Evolutionary conservation across 92 coral and sea anemone species (phyloP).

Genomic region (Heteractis magnifica): DNA sequence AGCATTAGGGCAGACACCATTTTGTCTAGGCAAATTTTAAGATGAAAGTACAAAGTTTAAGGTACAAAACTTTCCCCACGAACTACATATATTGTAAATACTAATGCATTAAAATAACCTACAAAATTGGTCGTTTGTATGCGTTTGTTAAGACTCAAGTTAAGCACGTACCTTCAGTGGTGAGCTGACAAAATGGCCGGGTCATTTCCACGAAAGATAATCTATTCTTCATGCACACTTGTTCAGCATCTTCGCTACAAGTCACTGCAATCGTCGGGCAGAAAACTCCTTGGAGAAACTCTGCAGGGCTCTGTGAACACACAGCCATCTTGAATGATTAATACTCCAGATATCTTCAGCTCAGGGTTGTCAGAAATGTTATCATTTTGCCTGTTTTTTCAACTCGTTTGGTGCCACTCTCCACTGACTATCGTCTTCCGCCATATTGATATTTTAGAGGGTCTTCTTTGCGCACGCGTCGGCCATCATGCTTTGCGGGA

Average conservation of each 20-base stretch:
- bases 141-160: neutral
- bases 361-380: constrained; percentile 2
- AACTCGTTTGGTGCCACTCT: constrained; percentile 29
- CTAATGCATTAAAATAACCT: neutral
- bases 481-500: constrained; percentile 36
- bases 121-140: neutral
- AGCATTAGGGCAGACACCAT: neutral
- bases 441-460: constrained; percentile 79
- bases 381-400: constrained; percentile 3
- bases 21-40: neutral
- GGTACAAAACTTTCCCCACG: neutral
- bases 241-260: constrained; percentile 97
- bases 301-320: constrained; percentile 92
- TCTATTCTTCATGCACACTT: constrained; percentile 82
- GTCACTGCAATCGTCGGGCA: constrained; percentile 95
- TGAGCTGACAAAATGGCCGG: constrained; percentile 94
- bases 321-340: constrained; percentile 68
- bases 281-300: constrained; percentile 90
- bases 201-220: constrained; percentile 91
- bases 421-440: constrained; percentile 40
- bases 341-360: constrained; percentile 12
- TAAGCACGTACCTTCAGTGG: constrained; percentile 88
- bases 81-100: neutral
- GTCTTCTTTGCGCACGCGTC: constrained; percentile 52
- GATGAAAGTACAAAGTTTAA: neutral